Conservation (phyloP, 1,140 invertebrate genomes). For the Acromyrmex charruanus region DNA sequence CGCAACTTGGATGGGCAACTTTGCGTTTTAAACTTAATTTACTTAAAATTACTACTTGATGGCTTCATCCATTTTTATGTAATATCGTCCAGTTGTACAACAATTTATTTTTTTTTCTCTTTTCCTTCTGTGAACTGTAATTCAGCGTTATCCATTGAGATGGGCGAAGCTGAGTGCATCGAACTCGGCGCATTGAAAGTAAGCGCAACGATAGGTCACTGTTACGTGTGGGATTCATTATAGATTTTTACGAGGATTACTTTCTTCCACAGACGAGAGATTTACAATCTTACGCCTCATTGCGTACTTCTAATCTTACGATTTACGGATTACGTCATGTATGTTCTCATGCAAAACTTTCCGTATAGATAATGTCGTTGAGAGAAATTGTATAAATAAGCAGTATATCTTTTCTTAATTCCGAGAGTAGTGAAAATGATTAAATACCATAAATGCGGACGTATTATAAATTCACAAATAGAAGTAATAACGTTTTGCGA, state of each 20-base stretch:
- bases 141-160: constrained; percentile 17
- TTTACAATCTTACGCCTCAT: constrained; percentile 31
- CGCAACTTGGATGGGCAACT: background rate
- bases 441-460: background rate
- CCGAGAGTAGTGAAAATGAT: constrained; percentile 8
- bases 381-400: background rate
- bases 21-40: constrained; percentile 17
- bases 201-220: constrained; percentile 40
- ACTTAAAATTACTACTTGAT: constrained; percentile 5
- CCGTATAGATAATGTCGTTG: constrained; percentile 1
- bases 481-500: background rate
- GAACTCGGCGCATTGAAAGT: constrained; percentile 23
- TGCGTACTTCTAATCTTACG: constrained; percentile 39
- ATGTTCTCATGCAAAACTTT: background rate
- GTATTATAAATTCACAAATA: constrained; percentile 3
- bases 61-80: background rate
- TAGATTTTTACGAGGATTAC: constrained; percentile 35
- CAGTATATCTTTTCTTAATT: background rate
- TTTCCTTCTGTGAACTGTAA: background rate
- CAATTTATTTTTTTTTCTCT: background rate
- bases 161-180: constrained; percentile 28
- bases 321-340: constrained; percentile 38
- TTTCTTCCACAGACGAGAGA: constrained; percentile 16
- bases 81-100: background rate
- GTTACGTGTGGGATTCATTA: constrained; percentile 50